These are phyloP conservation scores for Carposina sasakii DNA, from an alignment of 1,140 invertebrate species.

Conservation along the genomic window DNA sequence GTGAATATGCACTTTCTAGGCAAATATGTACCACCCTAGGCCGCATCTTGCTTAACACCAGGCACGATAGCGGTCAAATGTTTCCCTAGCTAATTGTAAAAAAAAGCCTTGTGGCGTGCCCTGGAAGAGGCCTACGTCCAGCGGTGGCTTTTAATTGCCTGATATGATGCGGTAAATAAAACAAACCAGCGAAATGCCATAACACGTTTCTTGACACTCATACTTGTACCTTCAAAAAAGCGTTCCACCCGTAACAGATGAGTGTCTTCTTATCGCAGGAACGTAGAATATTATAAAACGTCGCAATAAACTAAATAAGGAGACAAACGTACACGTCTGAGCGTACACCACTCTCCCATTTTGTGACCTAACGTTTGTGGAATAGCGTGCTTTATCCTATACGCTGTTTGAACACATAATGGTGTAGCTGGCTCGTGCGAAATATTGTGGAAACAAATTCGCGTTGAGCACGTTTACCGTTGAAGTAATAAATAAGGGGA, in stretches of 20 bases:
- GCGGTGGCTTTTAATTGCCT: too few species aligned
- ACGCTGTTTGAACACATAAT: constrained; percentile 35
- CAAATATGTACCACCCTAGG: too few species aligned
- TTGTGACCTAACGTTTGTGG: constrained; percentile 24
- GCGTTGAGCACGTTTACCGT: constrained; percentile 65
- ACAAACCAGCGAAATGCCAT: too few species aligned
- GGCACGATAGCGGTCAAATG: too few species aligned
- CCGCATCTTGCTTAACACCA: too few species aligned
- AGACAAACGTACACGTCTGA: constrained; percentile 56
- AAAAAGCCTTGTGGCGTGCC: too few species aligned
- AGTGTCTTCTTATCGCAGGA: constrained; percentile 58
- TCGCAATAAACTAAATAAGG: constrained; percentile 68
- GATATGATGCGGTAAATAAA: too few species aligned
- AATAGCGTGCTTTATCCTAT: constrained; percentile 33
- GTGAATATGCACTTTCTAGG: too few species aligned
- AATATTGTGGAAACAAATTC: constrained; percentile 73
- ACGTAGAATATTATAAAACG: constrained; percentile 69
- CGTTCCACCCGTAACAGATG: constrained; percentile 55
- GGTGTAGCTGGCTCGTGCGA: constrained; percentile 50
- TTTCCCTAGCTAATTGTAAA: too few species aligned
- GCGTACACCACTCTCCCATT: constrained; percentile 14
- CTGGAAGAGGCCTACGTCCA: too few species aligned
- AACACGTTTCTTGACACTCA: too few species aligned
- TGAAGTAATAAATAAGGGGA: constrained; percentile 68
- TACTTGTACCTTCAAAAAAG: too few species aligned